These are phyloP conservation scores for Syngnathus typhle DNA, from an alignment of 2,113 vertebrate species.

Conservation along the genomic window DNA sequence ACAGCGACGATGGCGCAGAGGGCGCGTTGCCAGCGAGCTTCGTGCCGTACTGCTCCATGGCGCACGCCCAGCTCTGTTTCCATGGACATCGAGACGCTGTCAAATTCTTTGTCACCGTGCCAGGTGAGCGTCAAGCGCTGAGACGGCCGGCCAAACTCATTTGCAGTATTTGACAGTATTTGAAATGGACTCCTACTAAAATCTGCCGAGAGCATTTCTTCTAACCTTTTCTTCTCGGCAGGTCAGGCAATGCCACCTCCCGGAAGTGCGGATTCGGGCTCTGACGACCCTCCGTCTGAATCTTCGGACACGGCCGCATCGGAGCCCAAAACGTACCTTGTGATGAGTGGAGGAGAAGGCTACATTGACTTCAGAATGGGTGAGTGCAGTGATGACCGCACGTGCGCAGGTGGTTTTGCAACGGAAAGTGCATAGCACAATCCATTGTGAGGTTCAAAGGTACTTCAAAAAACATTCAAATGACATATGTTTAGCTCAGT, in stretches of 20 bases:
- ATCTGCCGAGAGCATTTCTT: too few species aligned
- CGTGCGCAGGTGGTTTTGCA: not conserved
- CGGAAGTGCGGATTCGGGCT: conserved; percentile 59
- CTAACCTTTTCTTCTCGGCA: conserved; percentile 12
- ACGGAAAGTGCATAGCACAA: not conserved
- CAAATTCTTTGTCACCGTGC: conserved; percentile 94
- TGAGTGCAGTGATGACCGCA: conserved; percentile 55
- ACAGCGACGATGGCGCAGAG: conserved; percentile 79
- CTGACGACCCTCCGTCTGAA: conserved; percentile 75
- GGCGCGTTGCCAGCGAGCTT: conserved; percentile 73
- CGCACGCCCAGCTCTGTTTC: conserved; percentile 97
- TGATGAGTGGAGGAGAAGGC: conserved; percentile 94
- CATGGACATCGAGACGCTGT: conserved; percentile 94
- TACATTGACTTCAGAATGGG: conserved; percentile 97
- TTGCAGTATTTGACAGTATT: not conserved
- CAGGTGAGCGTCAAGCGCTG: conserved; percentile 70
- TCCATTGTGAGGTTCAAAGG: not conserved
- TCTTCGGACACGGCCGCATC: conserved; percentile 66
- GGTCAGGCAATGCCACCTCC: conserved; percentile 67
- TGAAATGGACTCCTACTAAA: not conserved
- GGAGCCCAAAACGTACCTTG: conserved; percentile 82
- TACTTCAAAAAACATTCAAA: not conserved
- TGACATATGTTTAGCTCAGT: not conserved
- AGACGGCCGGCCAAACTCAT: not conserved
- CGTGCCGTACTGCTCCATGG: conserved; percentile 98